These are phyloP conservation scores for Salpingus planirostris DNA, from an alignment of 2,888 invertebrate genomes.

Conservation along the genomic window DNA sequence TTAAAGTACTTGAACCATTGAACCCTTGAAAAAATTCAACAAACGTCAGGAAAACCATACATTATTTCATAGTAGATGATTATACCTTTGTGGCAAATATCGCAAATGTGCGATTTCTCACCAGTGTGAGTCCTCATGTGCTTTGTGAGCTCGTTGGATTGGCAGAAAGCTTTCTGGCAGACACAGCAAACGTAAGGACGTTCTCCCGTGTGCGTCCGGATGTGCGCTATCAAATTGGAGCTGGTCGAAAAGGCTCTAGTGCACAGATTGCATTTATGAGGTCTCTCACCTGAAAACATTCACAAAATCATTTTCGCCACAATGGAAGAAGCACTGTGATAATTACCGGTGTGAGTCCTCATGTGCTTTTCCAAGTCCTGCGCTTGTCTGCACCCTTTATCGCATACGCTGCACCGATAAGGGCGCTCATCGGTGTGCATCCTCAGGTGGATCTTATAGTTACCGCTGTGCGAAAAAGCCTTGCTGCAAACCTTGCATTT, in stretches of 20 bases:
- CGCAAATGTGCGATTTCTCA: constrained; percentile 43
- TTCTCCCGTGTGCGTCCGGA: constrained; percentile 42
- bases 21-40: constrained; percentile 26
- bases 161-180: constrained; percentile 43
- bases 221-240: constrained; percentile 42
- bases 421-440: constrained; percentile 42
- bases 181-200: constrained; percentile 41
- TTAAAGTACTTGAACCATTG: constrained; percentile 39
- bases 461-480: constrained; percentile 41
- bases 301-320: background rate
- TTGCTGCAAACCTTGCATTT: constrained; percentile 41
- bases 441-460: constrained; percentile 40
- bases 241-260: constrained; percentile 43
- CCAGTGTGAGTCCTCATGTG: constrained; percentile 44
- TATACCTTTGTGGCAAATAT: constrained; percentile 43
- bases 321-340: background rate
- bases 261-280: constrained; percentile 41
- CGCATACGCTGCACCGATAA: constrained; percentile 41
- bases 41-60: background rate
- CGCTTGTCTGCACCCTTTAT: constrained; percentile 41
- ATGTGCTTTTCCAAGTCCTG: constrained; percentile 44
- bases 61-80: no score
- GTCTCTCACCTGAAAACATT: constrained; percentile 36
- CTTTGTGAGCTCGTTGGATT: constrained; percentile 41
- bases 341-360: constrained; percentile 41